Evolutionary conservation across 2,888 invertebrate genomes (phyloP).

Genomic region (Eulithis testata): DNA sequence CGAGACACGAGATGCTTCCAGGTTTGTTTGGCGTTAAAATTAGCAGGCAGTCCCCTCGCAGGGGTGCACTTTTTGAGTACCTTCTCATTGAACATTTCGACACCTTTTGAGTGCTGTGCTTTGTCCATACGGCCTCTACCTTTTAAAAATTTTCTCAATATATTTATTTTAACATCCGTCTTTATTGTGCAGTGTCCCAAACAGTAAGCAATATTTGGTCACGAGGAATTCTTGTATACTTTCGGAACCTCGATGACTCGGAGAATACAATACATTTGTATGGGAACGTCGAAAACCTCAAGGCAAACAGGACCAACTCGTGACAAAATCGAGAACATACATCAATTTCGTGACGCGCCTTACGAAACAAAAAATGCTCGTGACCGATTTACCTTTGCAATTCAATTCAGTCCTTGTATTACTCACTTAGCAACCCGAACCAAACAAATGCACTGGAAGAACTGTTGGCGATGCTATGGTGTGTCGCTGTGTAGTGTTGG

Average conservation of each 20-base stretch:
- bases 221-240: neutral
- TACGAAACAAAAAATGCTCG: constrained; percentile 36
- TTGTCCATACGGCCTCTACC: neutral
- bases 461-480: constrained; percentile 9
- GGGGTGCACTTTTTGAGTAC: constrained; percentile 30
- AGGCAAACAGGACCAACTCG: constrained; percentile 21
- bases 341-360: constrained; percentile 31
- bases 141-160: neutral
- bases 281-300: constrained; percentile 11
- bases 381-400: constrained; percentile 35
- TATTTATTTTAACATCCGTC: constrained; percentile 2
- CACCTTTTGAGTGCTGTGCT: constrained; percentile 6
- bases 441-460: constrained; percentile 25
- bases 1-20: constrained; percentile 48
- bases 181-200: neutral
- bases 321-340: constrained; percentile 30
- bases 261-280: constrained; percentile 5
- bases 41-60: constrained; percentile 55
- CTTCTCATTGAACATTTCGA: constrained; percentile 22
- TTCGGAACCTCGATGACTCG: constrained; percentile 17
- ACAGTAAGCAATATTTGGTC: constrained; percentile 9
- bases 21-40: constrained; percentile 70
- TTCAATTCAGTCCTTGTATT: constrained; percentile 33
- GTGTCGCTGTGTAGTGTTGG: constrained; percentile 1
- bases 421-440: constrained; percentile 42